Base-by-base conservation (phyloP, 2,888 invertebrate species). In the Mimachlamys varia region DNA sequence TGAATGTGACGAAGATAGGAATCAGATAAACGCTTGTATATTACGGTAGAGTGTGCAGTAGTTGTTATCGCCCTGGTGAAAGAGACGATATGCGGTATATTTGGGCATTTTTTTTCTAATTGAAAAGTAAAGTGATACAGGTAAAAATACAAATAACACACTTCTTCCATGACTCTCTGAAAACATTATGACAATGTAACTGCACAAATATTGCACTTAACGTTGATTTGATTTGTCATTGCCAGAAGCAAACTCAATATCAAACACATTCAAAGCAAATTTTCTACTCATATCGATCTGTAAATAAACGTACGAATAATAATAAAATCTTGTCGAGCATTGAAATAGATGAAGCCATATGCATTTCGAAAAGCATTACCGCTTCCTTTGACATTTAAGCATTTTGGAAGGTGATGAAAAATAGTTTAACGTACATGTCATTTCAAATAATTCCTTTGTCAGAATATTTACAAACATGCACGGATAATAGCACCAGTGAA, bases 11-110 rank as follows among this genome's bases (percentile, higher is more conserved):
- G 76, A 33, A 13, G 76, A 76, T 76, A 76, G 76, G 76, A 22
- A 76, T 76, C 76, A 76, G 76, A 15, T 22, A 76, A 76, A 76
- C 76, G 76, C 76, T 76, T 76, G 33, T 76, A n/a, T 33, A 76
- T 33, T 33, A 76, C 5, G n/a, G 22, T 22, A 58, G 58, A 58
- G 19, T n/a, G 58, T 58, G 19, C 22, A 58, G n/a, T 0, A 58
- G 27, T 12, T 7, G 12, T 76, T 33, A 76, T 76, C 76, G 33
- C 27, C 5, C 27, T 27, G 76, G 33, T 76, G 76, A 76, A 58
- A 76, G 76, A 33, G 33, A 76, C 10, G 33, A 33, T 22, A 15
- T 33, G 5, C 12, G 33, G 33, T 76, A 76, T 27, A 33, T 76
- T 7, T 15, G 2, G 27, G 33, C 33, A 10, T 27, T 10, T 27